Conservation (phyloP, 2,797 vertebrate species). For the Arrhamphus sclerolepis region DNA sequence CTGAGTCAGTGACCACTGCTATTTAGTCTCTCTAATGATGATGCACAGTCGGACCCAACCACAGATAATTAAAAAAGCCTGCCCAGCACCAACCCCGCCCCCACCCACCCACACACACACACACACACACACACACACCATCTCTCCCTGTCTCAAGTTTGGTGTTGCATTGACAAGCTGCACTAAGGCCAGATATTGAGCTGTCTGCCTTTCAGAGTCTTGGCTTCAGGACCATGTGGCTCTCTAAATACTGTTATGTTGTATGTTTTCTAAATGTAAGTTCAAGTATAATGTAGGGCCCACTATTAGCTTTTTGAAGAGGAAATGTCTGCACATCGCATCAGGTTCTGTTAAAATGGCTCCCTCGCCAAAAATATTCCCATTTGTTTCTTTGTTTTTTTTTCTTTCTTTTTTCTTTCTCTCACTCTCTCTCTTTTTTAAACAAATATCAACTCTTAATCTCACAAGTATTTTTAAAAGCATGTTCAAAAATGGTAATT, state of each 20-base stretch:
- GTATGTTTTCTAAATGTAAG: slow-evolving; percentile 56
- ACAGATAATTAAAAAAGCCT: slow-evolving; percentile 97
- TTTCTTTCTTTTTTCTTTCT: too few relatives aligned
- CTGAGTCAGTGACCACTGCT: slow-evolving; percentile 99
- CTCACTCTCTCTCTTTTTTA: too few relatives aligned
- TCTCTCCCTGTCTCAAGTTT: slow-evolving; percentile 79
- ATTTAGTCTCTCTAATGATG: slow-evolving; percentile 99
- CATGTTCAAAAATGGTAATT: too few relatives aligned
- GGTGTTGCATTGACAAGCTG: slow-evolving; percentile 81
- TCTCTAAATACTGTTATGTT: slow-evolving; percentile 65
- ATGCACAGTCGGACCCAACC: slow-evolving; percentile 97
- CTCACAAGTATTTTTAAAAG: too few relatives aligned
- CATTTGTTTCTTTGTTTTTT: too few relatives aligned
- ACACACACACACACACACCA: too few relatives aligned
- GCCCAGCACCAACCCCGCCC: slow-evolving; percentile 69
- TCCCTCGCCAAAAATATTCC: too few relatives aligned
- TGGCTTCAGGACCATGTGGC: slow-evolving; percentile 58
- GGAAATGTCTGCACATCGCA: neutral
- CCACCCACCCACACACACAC: too few relatives aligned
- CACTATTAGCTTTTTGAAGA: neutral
- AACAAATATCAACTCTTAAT: too few relatives aligned
- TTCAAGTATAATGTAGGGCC: slow-evolving; percentile 9
- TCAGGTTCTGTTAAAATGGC: too few relatives aligned
- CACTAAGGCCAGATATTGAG: slow-evolving; percentile 82
- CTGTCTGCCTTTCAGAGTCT: slow-evolving; percentile 78